A percentile compares a stretch with the other conserved stretches of the same genome.
These are phyloP conservation scores for Limnothrissa miodon DNA, from an alignment of 2,113 vertebrate species.

Conservation along the genomic window DNA sequence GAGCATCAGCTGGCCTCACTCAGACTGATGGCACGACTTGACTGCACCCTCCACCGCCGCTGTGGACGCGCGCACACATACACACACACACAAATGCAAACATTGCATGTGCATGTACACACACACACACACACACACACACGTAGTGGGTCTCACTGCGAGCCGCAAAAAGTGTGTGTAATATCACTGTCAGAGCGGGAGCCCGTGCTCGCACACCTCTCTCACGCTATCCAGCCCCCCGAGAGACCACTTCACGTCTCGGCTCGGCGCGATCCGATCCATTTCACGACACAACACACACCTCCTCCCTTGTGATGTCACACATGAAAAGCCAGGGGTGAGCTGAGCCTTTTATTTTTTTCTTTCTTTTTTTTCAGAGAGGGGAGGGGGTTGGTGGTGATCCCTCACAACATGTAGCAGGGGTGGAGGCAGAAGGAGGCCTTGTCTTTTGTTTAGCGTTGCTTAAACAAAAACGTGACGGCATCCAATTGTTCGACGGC, in stretches of 20 bases:
- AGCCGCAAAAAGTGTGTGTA: slow-evolving; percentile 53
- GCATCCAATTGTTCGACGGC: neutral
- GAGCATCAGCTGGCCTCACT: slow-evolving; percentile 22
- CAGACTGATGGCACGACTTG: neutral
- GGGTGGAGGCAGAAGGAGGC: neutral
- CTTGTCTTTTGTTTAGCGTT: slow-evolving; percentile 11
- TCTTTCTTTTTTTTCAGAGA: neutral
- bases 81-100: neutral
- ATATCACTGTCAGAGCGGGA: slow-evolving; percentile 58
- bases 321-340: slow-evolving; percentile 16
- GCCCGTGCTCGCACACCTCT: slow-evolving; percentile 44
- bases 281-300: neutral
- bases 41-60: neutral
- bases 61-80: neutral
- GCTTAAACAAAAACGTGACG: slow-evolving; percentile 15
- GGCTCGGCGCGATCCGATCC: neutral
- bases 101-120: neutral
- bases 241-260: slow-evolving; percentile 2
- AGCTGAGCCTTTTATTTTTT: neutral
- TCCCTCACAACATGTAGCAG: neutral
- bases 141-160: neutral
- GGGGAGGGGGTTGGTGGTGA: neutral
- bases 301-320: slow-evolving; percentile 25
- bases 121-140: neutral
- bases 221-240: slow-evolving; percentile 29